A percentile compares a stretch with the other conserved stretches of the same genome.
These are phyloP conservation scores for Colostygia pectinataria DNA, from an alignment of 2,888 invertebrate genomes.

Conservation along the genomic window DNA sequence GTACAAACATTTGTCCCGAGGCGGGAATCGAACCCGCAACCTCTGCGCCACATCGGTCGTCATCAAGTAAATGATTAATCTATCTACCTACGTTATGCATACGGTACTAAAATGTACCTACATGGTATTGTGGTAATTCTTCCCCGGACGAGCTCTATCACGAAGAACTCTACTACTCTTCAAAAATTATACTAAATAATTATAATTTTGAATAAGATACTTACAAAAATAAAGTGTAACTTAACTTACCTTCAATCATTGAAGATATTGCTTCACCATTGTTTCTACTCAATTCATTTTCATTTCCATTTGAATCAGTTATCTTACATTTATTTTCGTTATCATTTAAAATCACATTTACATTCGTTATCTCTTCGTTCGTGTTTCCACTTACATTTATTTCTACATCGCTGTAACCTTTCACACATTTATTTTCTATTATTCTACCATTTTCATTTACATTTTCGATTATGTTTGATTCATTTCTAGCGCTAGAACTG, in stretches of 20 bases:
- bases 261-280: conserved; percentile 37
- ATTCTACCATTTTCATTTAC: conserved; percentile 3
- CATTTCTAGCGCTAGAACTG: conserved; percentile 7
- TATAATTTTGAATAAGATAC: too few species aligned
- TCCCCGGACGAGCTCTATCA: too few species aligned
- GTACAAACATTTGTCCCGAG: too few species aligned
- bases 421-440: not conserved
- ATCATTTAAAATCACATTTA: conserved; percentile 27
- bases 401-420: conserved; percentile 2
- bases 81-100: too few species aligned
- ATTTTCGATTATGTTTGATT: conserved; percentile 6
- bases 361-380: conserved; percentile 14
- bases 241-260: conserved; percentile 44
- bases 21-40: too few species aligned
- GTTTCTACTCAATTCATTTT: conserved; percentile 15
- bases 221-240: not conserved
- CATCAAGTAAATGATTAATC: too few species aligned
- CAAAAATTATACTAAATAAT: too few species aligned
- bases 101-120: too few species aligned
- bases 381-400: conserved; percentile 1
- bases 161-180: too few species aligned
- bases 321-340: conserved; percentile 24
- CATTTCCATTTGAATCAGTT: conserved; percentile 26
- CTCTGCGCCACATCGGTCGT: too few species aligned
- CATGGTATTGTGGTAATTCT: too few species aligned